Base-by-base conservation (phyloP, 2,113 vertebrate genomes). In the Pelusios castaneus region DNA sequence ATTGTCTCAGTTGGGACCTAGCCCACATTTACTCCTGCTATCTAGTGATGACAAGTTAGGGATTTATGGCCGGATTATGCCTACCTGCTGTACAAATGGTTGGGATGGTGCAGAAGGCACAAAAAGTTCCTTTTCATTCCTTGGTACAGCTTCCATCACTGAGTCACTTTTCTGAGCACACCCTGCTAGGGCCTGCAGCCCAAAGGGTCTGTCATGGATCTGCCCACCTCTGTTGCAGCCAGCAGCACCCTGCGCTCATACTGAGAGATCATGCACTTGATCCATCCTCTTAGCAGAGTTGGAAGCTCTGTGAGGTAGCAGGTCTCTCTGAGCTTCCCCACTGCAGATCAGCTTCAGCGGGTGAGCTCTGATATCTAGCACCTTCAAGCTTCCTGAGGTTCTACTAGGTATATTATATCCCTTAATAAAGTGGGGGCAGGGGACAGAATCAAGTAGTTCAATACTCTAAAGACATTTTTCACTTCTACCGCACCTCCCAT, bases 351-450 rank as follows among this genome's bases (percentile, higher is more conserved):
- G 34, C 63, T 38, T 3, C 67, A 21, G n/a, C 0, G 0, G 51
- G 63, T 47, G 73, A 85, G 78, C 1, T n/a, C 2, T 25, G 0
- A 0, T 49, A 31, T 11, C 0, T 29, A 16, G 5, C 9, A 38
- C 16, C 19, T 2, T 67, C 17, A 3, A 67, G 73, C 14, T 54
- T 89, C 24, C 63, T 49, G 41, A 54, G 25, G 34, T 14, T n/a
- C 0, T 29, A 25, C 0, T 0, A 63, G 0, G 0, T 58, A 76
- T 3, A 0, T 82, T 45, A 2, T 21, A 67, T 84, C 51, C 52
- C 5, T 0, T 11, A 78, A 8, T 0, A 52, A 34, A 19, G 6
- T 10, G 47, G 47, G 47, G 47, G 47, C 7, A 6, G 10, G 34
- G 10, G 1, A 19, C 29, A 41, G 75, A 85, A 90, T 60, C n/a